Evolutionary conservation across 2,888 invertebrate genomes (phyloP).

Genomic region (Geotrupes spiniger): DNA sequence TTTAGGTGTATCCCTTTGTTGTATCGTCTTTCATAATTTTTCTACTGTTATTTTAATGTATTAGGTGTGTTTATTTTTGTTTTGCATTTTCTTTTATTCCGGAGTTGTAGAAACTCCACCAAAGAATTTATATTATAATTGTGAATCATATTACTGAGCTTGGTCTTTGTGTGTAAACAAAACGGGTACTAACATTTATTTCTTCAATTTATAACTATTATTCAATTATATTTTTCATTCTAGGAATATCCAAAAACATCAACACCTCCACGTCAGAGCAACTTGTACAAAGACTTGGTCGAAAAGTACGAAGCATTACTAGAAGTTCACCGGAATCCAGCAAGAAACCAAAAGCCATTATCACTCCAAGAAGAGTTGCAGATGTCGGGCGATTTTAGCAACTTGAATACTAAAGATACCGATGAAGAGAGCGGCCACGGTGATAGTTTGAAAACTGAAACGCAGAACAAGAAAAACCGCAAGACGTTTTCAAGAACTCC

Average conservation of each 20-base stretch:
- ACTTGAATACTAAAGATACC: conserved; percentile 59
- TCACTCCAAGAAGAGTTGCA: conserved; percentile 73
- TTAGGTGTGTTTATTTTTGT: too few relatives aligned
- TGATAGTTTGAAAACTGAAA: conserved; percentile 46
- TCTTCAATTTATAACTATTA: too few relatives aligned
- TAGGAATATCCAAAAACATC: conserved; percentile 43
- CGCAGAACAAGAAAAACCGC: conserved; percentile 51
- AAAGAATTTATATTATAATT: too few relatives aligned
- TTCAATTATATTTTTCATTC: conserved; percentile 22
- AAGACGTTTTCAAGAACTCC: conserved; percentile 65
- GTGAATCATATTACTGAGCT: too few relatives aligned
- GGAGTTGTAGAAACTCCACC: too few relatives aligned
- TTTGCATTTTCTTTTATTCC: too few relatives aligned
- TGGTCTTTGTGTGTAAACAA: too few relatives aligned
- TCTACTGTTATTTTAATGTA: too few relatives aligned
- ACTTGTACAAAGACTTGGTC: conserved; percentile 74
- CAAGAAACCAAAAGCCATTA: conserved; percentile 54
- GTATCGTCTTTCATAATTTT: too few relatives aligned
- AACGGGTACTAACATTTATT: too few relatives aligned
- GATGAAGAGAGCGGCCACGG: conserved; percentile 65
- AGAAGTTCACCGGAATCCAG: conserved; percentile 70
- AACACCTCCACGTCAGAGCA: conserved; percentile 41
- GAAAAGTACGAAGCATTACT: conserved; percentile 83
- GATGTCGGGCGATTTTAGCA: conserved; percentile 70
- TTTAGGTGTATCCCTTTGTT: too few relatives aligned